Evolutionary conservation across 2,113 vertebrate species (phyloP).

Genomic region (Chionomys nivalis): DNA sequence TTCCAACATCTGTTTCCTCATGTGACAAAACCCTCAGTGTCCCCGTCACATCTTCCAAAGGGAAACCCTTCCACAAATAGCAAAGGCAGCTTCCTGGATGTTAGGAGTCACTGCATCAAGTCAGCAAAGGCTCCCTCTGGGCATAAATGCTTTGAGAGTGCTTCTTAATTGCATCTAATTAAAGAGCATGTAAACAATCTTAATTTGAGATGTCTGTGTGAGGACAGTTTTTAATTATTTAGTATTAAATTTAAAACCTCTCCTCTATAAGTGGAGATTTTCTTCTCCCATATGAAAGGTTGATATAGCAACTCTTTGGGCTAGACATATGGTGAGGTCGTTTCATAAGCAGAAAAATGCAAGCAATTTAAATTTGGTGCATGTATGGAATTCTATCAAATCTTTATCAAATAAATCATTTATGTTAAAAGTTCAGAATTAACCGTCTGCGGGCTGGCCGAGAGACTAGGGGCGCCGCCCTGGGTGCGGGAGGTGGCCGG

Average conservation of each 20-base stretch:
- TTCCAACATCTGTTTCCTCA: slow-evolving; percentile 67
- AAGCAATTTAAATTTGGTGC: slow-evolving; percentile 57
- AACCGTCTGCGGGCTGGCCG: too few relatives aligned
- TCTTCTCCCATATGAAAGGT: slow-evolving; percentile 58
- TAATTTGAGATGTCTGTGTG: slow-evolving; percentile 78
- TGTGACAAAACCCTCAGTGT: slow-evolving; percentile 28
- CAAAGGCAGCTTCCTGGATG: slow-evolving; percentile 13
- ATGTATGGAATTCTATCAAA: slow-evolving; percentile 39
- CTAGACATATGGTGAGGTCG: slow-evolving; percentile 54
- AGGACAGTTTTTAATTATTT: slow-evolving; percentile 76
- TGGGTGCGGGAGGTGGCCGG: too few relatives aligned
- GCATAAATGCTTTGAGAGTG: slow-evolving; percentile 66
- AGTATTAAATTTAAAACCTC: slow-evolving; percentile 75
- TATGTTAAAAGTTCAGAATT: slow-evolving; percentile 46
- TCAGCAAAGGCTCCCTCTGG: slow-evolving; percentile 59
- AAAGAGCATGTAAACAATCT: slow-evolving; percentile 80
- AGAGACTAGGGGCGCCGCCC: too few relatives aligned
- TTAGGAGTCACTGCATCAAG: slow-evolving; percentile 64
- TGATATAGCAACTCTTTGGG: slow-evolving; percentile 28
- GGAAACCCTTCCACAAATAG: slow-evolving; percentile 36
- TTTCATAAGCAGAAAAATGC: slow-evolving; percentile 58
- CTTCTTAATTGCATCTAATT: slow-evolving; percentile 80
- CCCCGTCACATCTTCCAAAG: slow-evolving; percentile 23
- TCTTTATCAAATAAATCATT: not conserved
- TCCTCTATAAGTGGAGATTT: slow-evolving; percentile 54